Evolutionary conservation across 2,113 vertebrate genomes (phyloP).

Genomic region (Mus spicilegus): DNA sequence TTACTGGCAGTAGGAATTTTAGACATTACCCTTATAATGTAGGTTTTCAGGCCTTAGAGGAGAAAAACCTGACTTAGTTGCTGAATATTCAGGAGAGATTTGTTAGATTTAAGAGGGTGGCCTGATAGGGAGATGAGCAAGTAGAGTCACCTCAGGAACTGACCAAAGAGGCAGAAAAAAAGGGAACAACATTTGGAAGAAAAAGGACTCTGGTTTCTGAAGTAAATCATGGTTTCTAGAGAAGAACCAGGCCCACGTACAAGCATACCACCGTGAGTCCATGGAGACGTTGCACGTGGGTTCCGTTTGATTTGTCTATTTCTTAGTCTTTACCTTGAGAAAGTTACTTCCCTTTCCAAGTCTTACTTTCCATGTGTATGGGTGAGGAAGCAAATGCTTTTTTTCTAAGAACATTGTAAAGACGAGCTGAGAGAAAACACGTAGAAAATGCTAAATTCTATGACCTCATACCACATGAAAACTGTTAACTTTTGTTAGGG

Average conservation of each 20-base stretch:
- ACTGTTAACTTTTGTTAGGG: neutral
- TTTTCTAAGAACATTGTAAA: neutral
- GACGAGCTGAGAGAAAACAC: neutral
- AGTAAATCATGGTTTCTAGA: neutral
- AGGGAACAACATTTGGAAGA: neutral
- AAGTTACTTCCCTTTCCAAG: conserved; percentile 20
- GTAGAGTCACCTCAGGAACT: neutral
- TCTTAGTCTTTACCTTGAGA: neutral
- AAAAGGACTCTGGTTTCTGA: neutral
- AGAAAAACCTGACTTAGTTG: neutral
- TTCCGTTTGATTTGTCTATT: neutral
- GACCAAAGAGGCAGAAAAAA: neutral
- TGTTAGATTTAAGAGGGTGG: neutral
- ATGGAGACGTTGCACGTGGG: neutral
- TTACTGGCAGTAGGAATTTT: conserved; percentile 11
- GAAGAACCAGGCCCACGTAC: neutral
- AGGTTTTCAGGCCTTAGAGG: neutral
- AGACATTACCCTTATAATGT: neutral
- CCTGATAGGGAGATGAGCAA: neutral
- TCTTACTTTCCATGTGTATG: conserved; percentile 41
- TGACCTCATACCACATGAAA: neutral
- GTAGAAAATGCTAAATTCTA: neutral
- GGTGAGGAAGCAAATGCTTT: neutral
- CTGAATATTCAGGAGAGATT: conserved; percentile 8
- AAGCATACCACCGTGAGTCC: neutral